These are phyloP conservation scores for Hedychridium roseum DNA, from an alignment of 2,888 invertebrate genomes.

Conservation along the genomic window DNA sequence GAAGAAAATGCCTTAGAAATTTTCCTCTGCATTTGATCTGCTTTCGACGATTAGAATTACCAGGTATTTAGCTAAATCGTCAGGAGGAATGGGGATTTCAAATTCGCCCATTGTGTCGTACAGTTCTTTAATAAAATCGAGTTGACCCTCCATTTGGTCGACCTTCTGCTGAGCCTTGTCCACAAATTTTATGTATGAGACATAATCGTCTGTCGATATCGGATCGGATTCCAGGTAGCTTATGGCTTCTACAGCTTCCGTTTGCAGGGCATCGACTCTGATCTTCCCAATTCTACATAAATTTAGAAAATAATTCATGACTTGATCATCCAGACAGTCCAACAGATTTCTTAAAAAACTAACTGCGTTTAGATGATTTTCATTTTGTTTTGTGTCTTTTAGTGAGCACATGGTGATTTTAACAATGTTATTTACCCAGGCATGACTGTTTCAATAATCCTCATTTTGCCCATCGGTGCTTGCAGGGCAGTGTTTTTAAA, in stretches of 20 bases:
- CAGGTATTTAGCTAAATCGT: conserved; percentile 73
- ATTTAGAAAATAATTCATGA: neutral
- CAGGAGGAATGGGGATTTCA: conserved; percentile 75
- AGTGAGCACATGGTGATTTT: conserved; percentile 1
- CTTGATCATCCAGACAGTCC: no score
- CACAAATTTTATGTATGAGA: conserved; percentile 75
- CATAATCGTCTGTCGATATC: conserved; percentile 75
- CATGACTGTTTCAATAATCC: conserved; percentile 71
- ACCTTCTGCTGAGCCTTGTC: conserved; percentile 74
- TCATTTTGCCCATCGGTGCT: conserved; percentile 75
- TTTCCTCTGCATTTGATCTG: no score
- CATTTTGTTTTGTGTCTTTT: no score
- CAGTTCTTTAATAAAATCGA: conserved; percentile 83
- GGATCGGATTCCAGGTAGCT: conserved; percentile 70
- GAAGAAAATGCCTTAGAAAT: no score
- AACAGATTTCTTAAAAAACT: no score
- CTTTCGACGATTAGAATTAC: conserved; percentile 46
- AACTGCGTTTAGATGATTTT: no score
- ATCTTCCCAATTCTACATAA: conserved; percentile 70
- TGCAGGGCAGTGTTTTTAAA: conserved; percentile 79
- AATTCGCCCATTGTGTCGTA: conserved; percentile 87
- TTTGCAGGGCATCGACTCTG: conserved; percentile 65
- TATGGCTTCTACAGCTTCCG: conserved; percentile 72
- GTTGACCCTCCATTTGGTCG: conserved; percentile 74
- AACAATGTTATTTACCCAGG: conserved; percentile 68